These are phyloP conservation scores for Sycophila sp. DNA, from an alignment of 1,140 invertebrate genomes.

Conservation along the genomic window DNA sequence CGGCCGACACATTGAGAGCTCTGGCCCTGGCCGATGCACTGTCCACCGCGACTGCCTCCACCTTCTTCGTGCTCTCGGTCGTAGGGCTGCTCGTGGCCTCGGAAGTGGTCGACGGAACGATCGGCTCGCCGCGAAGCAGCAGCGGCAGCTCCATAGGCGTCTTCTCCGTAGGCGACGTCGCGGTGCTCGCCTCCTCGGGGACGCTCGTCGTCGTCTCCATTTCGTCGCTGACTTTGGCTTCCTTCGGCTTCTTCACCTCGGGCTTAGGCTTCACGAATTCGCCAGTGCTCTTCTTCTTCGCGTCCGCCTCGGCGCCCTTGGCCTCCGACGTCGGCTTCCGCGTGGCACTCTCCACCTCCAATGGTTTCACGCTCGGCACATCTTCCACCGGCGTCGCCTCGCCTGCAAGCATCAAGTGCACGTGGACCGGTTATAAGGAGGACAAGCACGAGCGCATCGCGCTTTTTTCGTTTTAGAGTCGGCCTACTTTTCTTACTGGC, in stretches of 20 bases:
- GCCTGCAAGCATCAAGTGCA: neutral
- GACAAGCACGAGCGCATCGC: neutral
- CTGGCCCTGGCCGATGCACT: constrained; percentile 47
- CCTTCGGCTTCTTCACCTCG: constrained; percentile 55
- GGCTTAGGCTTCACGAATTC: constrained; percentile 53
- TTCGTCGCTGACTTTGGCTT: constrained; percentile 43
- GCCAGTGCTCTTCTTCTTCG: constrained; percentile 53
- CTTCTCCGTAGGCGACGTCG: constrained; percentile 44
- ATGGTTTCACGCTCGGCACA: constrained; percentile 45
- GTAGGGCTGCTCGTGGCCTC: neutral
- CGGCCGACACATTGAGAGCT: constrained; percentile 56
- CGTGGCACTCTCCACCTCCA: constrained; percentile 29
- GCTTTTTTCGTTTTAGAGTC: no score
- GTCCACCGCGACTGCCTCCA: neutral
- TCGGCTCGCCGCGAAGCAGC: constrained; percentile 47
- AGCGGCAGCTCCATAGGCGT: constrained; percentile 36
- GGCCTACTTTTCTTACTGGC: no score
- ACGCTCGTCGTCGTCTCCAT: constrained; percentile 2
- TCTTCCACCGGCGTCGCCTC: constrained; percentile 31
- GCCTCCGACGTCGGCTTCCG: constrained; percentile 39
- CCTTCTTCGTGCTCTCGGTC: neutral
- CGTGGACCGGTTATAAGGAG: neutral
- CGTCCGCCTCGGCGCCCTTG: no score
- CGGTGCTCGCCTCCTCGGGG: neutral
- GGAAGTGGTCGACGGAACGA: constrained; percentile 27